Conservation (phyloP, 2,113 vertebrate species). For the Poecilia latipinna region DNA sequence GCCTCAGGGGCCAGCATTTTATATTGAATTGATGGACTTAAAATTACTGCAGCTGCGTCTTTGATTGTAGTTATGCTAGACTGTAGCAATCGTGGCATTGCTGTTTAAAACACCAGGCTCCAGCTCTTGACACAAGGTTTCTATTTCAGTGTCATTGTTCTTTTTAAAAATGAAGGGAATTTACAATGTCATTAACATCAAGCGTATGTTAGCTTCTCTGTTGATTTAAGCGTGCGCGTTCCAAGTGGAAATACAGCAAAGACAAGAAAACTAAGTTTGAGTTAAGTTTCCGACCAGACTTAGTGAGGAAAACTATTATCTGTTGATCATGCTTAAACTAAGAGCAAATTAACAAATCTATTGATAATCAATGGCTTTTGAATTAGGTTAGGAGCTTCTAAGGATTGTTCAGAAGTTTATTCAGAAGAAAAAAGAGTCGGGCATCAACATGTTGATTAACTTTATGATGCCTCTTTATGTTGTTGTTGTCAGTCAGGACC, state of each 20-base stretch:
- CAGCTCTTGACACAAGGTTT: slow-evolving; percentile 60
- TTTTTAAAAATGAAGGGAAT: slow-evolving; percentile 40
- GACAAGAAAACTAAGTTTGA: slow-evolving; percentile 7
- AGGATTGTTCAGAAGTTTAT: slow-evolving; percentile 38
- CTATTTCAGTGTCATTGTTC: slow-evolving; percentile 51
- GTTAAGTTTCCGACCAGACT: neutral
- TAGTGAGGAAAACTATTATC: neutral
- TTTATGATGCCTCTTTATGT: slow-evolving; percentile 15
- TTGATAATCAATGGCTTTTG: slow-evolving; percentile 31
- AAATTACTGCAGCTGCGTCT: slow-evolving; percentile 34
- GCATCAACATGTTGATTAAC: slow-evolving; percentile 15
- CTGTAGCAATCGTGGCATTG: slow-evolving; percentile 45
- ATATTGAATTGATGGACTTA: slow-evolving; percentile 48
- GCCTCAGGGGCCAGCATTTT: slow-evolving; percentile 30
- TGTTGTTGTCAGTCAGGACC: slow-evolving; percentile 43
- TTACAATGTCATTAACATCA: slow-evolving; percentile 64
- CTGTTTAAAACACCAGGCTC: slow-evolving; percentile 49
- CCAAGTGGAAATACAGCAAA: slow-evolving; percentile 18
- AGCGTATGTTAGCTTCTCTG: slow-evolving; percentile 43
- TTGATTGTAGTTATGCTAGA: slow-evolving; percentile 41
- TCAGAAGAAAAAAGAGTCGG: slow-evolving; percentile 8
- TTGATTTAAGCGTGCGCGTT: slow-evolving; percentile 33
- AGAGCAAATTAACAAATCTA: slow-evolving; percentile 18
- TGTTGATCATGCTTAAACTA: slow-evolving; percentile 10
- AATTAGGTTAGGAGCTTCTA: slow-evolving; percentile 6